Conservation (phyloP, 2,888 invertebrate genomes). For the Orgyia antiqua region DNA sequence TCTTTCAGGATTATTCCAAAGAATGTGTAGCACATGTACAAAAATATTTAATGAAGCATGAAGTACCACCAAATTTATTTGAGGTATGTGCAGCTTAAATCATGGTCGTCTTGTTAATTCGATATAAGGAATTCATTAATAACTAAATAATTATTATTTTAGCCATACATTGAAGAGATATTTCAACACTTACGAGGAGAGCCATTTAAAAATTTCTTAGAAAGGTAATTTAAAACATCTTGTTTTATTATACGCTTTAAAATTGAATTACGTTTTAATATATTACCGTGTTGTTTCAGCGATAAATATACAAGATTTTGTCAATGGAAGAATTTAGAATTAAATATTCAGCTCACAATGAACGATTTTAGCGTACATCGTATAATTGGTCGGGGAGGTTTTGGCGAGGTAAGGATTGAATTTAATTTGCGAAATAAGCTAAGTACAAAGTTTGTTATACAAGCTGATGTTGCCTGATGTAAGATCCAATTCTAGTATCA, state of each 20-base stretch:
- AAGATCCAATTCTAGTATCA: conserved; percentile 26
- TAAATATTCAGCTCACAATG: conserved; percentile 99
- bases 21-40: conserved; percentile 98
- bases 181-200: conserved; percentile 97
- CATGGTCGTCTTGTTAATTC: background rate
- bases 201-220: conserved; percentile 98
- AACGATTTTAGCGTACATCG: conserved; percentile 99
- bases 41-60: conserved; percentile 97
- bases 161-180: conserved; percentile 99
- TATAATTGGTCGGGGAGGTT: conserved; percentile 99
- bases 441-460: conserved; percentile 21
- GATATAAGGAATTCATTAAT: background rate
- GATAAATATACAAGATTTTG: conserved; percentile 99
- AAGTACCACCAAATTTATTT: conserved; percentile 97
- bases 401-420: conserved; percentile 86
- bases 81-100: conserved; percentile 89
- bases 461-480: conserved; percentile 18
- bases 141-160: conserved; percentile 52
- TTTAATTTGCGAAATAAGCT: conserved; percentile 12
- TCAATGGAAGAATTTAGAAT: conserved; percentile 99
- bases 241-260: background rate
- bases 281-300: conserved; percentile 79
- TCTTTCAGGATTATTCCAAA: conserved; percentile 96
- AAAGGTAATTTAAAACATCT: conserved; percentile 83
- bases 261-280: background rate